Percentiles rank a stretch among this genome's conserved stretches.
Conservation (phyloP, 2,113 vertebrate species). For the Notarius lentiginosus region DNA sequence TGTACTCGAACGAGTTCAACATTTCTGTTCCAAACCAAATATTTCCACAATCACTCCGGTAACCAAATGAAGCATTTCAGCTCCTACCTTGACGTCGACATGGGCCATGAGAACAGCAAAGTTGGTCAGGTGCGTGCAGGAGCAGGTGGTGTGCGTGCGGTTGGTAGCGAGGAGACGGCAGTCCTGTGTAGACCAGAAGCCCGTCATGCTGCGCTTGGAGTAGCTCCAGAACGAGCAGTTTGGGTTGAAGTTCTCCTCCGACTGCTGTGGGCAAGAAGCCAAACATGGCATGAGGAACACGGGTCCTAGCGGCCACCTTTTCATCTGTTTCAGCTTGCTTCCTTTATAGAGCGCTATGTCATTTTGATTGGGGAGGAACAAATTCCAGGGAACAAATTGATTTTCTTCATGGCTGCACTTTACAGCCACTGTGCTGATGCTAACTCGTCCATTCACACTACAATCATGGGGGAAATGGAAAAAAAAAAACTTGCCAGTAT, state of each 20-base stretch:
- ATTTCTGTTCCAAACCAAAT: constrained; percentile 11
- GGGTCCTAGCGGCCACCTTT: not conserved
- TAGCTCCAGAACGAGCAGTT: constrained; percentile 99
- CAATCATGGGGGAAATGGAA: not conserved
- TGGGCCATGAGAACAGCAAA: constrained; percentile 99
- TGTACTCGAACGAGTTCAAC: not conserved
- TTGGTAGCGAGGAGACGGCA: constrained; percentile 91
- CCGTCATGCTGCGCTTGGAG: constrained; percentile 90
- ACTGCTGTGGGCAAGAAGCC: constrained; percentile 76
- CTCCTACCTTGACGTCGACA: constrained; percentile 91
- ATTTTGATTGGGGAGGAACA: constrained; percentile 16
- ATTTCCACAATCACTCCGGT: not conserved
- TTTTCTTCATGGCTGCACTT: constrained; percentile 22
- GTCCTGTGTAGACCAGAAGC: constrained; percentile 97
- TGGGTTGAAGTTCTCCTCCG: constrained; percentile 97
- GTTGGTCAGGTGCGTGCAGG: constrained; percentile 97
- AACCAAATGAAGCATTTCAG: not conserved
- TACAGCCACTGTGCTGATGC: constrained; percentile 5
- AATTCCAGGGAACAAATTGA: constrained; percentile 9
- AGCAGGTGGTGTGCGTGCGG: constrained; percentile 92
- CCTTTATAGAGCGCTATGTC: not conserved
- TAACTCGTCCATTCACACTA: not conserved
- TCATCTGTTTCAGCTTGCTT: not conserved
- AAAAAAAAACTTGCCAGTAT: not conserved
- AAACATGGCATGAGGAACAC: constrained; percentile 6